These are phyloP conservation scores for Drosophila atroscutellata DNA, from an alignment of 2,888 invertebrate species.

Conservation along the genomic window DNA sequence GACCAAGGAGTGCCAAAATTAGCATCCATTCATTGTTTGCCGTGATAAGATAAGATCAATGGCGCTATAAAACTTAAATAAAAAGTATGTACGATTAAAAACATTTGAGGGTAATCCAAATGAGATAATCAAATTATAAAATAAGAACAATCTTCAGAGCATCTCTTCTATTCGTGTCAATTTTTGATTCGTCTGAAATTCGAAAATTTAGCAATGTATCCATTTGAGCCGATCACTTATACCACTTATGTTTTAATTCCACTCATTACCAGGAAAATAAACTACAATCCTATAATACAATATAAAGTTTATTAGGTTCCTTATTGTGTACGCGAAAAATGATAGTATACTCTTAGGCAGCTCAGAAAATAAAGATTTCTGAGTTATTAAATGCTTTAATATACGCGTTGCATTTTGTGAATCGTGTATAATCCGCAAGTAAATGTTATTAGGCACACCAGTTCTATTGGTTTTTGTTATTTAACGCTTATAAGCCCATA, in stretches of 20 bases:
- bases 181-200: not conserved
- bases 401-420: not conserved
- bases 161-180: not conserved
- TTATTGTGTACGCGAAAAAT: not conserved
- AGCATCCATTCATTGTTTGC: not conserved
- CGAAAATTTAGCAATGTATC: not conserved
- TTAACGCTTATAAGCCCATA: not conserved
- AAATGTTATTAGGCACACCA: not conserved
- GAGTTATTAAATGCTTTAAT: not conserved
- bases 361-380: not conserved
- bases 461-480: not conserved
- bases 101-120: not conserved
- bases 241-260: not conserved
- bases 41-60: slow-evolving; percentile 1
- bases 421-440: not conserved
- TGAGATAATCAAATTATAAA: not conserved
- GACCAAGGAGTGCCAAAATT: slow-evolving; percentile 7
- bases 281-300: not conserved
- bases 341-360: not conserved
- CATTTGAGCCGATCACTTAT: not conserved
- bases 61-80: not conserved
- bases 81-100: not conserved
- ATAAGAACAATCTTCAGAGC: not conserved
- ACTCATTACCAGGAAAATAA: not conserved
- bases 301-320: not conserved